phyloP scores from a whole-genome alignment of 2,113 vertebrate species.

The Rhinichthys klamathensis region DNA sequence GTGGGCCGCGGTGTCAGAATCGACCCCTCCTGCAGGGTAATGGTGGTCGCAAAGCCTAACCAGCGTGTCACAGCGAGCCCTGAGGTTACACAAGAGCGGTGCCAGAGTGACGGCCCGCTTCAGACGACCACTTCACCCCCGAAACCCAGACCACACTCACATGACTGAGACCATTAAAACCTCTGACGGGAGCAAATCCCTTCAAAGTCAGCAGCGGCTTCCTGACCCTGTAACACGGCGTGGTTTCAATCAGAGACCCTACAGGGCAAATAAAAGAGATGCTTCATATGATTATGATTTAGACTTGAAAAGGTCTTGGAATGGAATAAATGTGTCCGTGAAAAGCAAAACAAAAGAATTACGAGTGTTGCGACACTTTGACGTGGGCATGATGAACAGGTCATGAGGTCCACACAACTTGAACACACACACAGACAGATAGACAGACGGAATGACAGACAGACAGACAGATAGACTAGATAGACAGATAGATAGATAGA shows the following conservation, averaged over 20 bases:
- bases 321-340: not conserved
- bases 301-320: not conserved
- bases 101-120: slow-evolving; percentile 35
- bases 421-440: not conserved
- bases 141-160: not conserved
- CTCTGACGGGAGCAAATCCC: not conserved
- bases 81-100: slow-evolving; percentile 40
- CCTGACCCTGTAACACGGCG: not conserved
- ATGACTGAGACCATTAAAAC: not conserved
- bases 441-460: rapidly evolving
- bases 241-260: slow-evolving; percentile 2
- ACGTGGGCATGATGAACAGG: not conserved
- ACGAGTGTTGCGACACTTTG: not conserved
- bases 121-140: slow-evolving; percentile 17
- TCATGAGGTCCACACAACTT: not conserved
- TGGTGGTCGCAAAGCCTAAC: slow-evolving; percentile 26
- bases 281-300: not conserved
- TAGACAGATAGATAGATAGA: no score
- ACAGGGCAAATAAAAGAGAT: not conserved
- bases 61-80: slow-evolving; percentile 33
- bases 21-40: slow-evolving; percentile 30
- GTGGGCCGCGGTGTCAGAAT: slow-evolving; percentile 2
- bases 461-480: no score
- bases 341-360: not conserved
- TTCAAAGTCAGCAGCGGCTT: slow-evolving; percentile 32